A percentile compares a stretch with the other conserved stretches of the same genome.
These are phyloP conservation scores for Porites rus DNA, from an alignment of 92 coral and sea anemone genomes.

Conservation along the genomic window DNA sequence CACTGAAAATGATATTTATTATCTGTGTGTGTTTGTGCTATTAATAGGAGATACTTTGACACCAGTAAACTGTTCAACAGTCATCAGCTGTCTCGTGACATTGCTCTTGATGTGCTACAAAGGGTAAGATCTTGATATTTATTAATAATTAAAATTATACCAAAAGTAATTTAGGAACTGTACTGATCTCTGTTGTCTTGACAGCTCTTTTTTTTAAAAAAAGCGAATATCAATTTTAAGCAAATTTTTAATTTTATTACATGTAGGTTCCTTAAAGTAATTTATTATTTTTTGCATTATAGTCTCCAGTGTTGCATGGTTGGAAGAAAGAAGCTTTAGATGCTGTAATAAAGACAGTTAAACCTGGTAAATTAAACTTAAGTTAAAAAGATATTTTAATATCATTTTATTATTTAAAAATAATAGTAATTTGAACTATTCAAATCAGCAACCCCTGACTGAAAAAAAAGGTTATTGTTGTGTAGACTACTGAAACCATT, in stretches of 20 bases:
- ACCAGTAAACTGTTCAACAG: conserved; percentile 63
- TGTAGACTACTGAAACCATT: too few relatives aligned
- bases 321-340: conserved; percentile 61
- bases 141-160: not conserved
- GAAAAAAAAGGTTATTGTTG: too few relatives aligned
- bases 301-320: conserved; percentile 44
- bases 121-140: conserved; percentile 19
- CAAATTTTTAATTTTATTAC: too few relatives aligned
- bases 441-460: too few relatives aligned
- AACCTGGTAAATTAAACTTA: conserved; percentile 40
- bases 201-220: too few relatives aligned
- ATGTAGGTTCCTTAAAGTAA: not conserved
- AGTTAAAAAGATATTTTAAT: not conserved
- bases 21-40: not conserved
- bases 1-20: too few relatives aligned
- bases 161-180: too few relatives aligned
- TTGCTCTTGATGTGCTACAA: conserved; percentile 45
- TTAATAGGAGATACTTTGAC: conserved; percentile 66
- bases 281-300: not conserved
- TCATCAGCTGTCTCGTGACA: conserved; percentile 51
- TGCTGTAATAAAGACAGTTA: conserved; percentile 43
- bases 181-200: too few relatives aligned
- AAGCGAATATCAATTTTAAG: too few relatives aligned
- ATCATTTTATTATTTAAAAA: not conserved
- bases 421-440: too few relatives aligned